Conservation (phyloP, 2,888 invertebrate genomes). For the Geotrupes spiniger region DNA sequence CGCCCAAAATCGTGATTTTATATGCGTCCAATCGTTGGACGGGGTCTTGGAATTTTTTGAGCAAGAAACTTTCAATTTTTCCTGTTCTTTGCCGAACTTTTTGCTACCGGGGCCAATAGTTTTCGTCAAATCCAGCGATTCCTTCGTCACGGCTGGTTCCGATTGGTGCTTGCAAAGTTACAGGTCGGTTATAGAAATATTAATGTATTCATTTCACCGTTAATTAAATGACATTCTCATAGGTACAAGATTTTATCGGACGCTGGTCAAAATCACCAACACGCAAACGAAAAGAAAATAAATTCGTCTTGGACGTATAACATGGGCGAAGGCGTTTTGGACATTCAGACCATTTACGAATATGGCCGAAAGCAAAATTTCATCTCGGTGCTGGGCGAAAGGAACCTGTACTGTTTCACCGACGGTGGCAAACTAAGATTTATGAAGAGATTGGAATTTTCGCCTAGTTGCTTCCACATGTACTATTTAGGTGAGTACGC, state of each 20-base stretch:
- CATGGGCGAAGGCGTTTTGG: conserved; percentile 62
- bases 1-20: conserved; percentile 77
- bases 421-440: conserved; percentile 79
- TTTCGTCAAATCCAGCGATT: conserved; percentile 78
- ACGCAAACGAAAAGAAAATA: conserved; percentile 60
- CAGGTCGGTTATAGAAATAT: conserved; percentile 58
- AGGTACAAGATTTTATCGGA: conserved; percentile 79
- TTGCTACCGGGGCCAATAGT: conserved; percentile 81
- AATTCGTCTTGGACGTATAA: conserved; percentile 78
- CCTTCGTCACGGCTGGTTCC: conserved; percentile 79
- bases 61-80: conserved; percentile 86
- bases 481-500: conserved; percentile 64
- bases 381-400: conserved; percentile 80
- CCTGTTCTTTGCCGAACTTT: conserved; percentile 74
- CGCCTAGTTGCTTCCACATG: conserved; percentile 71
- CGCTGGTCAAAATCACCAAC: conserved; percentile 60
- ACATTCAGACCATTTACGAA: conserved; percentile 48
- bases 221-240: conserved; percentile 5
- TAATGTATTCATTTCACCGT: no score
- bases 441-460: conserved; percentile 81
- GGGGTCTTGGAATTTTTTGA: conserved; percentile 88
- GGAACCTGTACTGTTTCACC: conserved; percentile 75
- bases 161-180: conserved; percentile 83
- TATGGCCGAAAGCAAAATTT: conserved; percentile 62
- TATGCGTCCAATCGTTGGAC: conserved; percentile 89